Evolutionary conservation across 37 sponge, comb jelly and placozoan species (phyloP), one percentile per base, ranked within the genome.

Genomic region (Theonella swinhoei): DNA sequence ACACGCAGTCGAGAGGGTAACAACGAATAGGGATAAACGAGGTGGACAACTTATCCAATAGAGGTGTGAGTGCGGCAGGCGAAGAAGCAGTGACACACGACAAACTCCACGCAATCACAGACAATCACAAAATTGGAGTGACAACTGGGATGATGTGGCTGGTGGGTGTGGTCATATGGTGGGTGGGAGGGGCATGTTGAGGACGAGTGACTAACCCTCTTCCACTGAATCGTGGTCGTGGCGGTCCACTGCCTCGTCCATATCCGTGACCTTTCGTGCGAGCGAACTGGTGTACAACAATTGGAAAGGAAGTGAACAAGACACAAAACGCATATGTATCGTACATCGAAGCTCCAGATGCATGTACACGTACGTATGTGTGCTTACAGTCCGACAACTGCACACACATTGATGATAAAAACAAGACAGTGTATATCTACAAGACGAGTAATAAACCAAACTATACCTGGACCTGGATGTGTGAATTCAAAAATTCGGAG

Each of bases 231-330:
- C 64, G 74, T 4, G 83, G 67, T 22, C 84, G 60, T n/a, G 78
- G 84, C 34, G 70, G 84, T 54, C 89, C 82, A 38, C 80, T 77
- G 25, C 80, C 89, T 77, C 83, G 62, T 38, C 84, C 83, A 71
- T 83, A 89, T 31, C 89, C 89, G 41, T 83, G 84, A 28, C 89
- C 89, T 63, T 83, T 82, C n/a, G 84, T 89, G 31, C 84, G 89
- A 43, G 89, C 61, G 20, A 78, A 61, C 89, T 89, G 64, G 58
- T 36, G 31, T 22, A 5, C 23, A 24, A 22, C 26, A 68, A 39
- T 33, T 22, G 83, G 42, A 65, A 26, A 65, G n/a, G 66, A n/a
- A 65, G 66, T 26, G 66, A 65, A 23, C 30, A 23, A n/a, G 30
- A 17, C 54, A 47, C 54, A 47, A 47, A 47, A 7, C n/a, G n/a